A percentile compares a stretch with the other conserved stretches of the same genome.
These are phyloP conservation scores for Microctonus aethiopoides DNA, from an alignment of 2,888 invertebrate species.

Conservation along the genomic window DNA sequence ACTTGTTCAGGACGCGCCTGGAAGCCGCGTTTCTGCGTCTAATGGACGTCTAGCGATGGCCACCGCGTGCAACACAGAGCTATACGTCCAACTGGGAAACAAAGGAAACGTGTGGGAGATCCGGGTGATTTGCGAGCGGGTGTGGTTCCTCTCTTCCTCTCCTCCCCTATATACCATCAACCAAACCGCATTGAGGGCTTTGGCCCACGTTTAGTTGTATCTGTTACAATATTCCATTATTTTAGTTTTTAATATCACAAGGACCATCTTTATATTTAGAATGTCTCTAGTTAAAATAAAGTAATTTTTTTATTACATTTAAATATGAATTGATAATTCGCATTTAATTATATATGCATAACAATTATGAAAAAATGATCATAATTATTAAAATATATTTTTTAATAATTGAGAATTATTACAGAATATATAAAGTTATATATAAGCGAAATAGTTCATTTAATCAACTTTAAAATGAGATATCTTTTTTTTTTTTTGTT, in stretches of 20 bases:
- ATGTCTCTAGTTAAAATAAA: not conserved
- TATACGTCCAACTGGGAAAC: slow-evolving; percentile 52
- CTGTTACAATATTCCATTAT: not conserved
- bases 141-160: slow-evolving; percentile 45
- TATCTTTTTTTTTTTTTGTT: no score
- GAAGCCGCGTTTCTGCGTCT: slow-evolving; percentile 63
- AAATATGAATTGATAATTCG: no score
- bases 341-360: no score
- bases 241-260: not conserved
- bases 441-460: no score
- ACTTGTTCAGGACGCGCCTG: slow-evolving; percentile 58
- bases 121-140: slow-evolving; percentile 59
- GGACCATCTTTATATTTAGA: not conserved
- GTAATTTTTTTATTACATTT: no score
- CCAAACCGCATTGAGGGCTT: not conserved
- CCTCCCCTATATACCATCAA: slow-evolving; percentile 7
- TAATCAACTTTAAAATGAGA: no score
- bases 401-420: no score
- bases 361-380: no score
- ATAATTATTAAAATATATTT: no score
- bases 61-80: slow-evolving; percentile 50
- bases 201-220: not conserved
- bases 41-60: slow-evolving; percentile 64
- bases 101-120: slow-evolving; percentile 56
- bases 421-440: no score